Evolutionary conservation across 2,888 invertebrate species (phyloP).

Genomic region (Drosophila mulleri): DNA sequence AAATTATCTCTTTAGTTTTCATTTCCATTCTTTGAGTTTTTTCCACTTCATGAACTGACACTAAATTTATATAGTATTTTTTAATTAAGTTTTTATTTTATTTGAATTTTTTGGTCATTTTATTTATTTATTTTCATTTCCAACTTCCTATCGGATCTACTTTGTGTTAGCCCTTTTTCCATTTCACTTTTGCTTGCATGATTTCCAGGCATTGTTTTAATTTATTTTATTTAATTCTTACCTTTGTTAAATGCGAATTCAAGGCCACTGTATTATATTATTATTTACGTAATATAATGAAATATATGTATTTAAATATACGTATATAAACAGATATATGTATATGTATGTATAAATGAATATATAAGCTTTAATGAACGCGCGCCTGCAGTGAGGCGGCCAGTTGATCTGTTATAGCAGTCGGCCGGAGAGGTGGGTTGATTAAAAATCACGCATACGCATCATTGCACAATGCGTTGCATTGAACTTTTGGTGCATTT

Average conservation of each 20-base stretch:
- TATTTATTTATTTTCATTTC: not conserved
- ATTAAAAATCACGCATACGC: constrained; percentile 74
- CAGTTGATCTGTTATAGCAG: constrained; percentile 22
- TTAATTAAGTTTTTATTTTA: not conserved
- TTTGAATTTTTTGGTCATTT: not conserved
- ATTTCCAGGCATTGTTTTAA: not conserved
- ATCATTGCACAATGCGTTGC: constrained; percentile 55
- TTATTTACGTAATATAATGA: constrained; percentile 40
- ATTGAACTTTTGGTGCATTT: constrained; percentile 24
- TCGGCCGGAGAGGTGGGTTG: constrained; percentile 45
- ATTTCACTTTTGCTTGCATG: not conserved
- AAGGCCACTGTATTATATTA: constrained; percentile 34
- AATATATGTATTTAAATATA: not conserved
- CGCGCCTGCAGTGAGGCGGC: constrained; percentile 1
- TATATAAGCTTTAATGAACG: constrained; percentile 10
- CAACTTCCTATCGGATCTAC: not conserved
- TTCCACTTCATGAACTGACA: not conserved
- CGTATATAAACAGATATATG: too few relatives aligned
- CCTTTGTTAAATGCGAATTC: not conserved
- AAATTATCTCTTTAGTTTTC: not conserved
- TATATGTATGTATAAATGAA: constrained; percentile 4
- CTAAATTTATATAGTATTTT: not conserved
- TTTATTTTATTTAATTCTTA: not conserved
- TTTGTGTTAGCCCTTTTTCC: not conserved
- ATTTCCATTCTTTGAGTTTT: not conserved